A percentile compares a stretch with the other conserved stretches of the same genome.
Evolutionary conservation across 2,113 vertebrate genomes (phyloP).

Genomic region (Colius striatus): DNA sequence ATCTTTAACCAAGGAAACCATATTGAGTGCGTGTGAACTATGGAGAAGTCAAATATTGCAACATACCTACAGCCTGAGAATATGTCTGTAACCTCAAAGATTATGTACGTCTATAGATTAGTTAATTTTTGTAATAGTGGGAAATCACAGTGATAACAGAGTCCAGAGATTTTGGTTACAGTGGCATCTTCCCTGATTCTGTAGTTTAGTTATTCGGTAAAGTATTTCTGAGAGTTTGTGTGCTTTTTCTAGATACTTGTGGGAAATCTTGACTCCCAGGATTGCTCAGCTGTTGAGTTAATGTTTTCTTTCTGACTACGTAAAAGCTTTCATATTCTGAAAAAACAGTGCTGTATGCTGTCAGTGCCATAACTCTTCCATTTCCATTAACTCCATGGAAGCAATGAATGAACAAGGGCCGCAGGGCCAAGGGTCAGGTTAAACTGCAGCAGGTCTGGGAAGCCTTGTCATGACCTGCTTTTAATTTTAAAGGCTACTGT

Average conservation of each 20-base stretch:
- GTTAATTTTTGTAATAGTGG: neutral
- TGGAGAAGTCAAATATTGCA: conserved; percentile 10
- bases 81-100: neutral
- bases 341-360: neutral
- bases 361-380: neutral
- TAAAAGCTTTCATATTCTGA: neutral
- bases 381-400: conserved; percentile 9
- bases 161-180: neutral
- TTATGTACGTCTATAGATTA: neutral
- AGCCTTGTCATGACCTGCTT: conserved; percentile 22
- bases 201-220: neutral
- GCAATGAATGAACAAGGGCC: conserved; percentile 26
- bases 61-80: neutral
- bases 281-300: neutral
- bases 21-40: neutral
- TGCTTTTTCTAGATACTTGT: neutral
- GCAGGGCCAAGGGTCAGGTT: conserved; percentile 3
- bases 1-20: conserved; percentile 20
- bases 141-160: neutral
- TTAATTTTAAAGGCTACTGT: conserved; percentile 11
- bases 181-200: neutral
- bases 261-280: neutral
- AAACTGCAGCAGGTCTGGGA: neutral
- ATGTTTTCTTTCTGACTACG: neutral
- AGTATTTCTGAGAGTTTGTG: neutral